These are phyloP conservation scores for Catharus bicknelli DNA, from an alignment of 2,113 vertebrate species.

Conservation along the genomic window DNA sequence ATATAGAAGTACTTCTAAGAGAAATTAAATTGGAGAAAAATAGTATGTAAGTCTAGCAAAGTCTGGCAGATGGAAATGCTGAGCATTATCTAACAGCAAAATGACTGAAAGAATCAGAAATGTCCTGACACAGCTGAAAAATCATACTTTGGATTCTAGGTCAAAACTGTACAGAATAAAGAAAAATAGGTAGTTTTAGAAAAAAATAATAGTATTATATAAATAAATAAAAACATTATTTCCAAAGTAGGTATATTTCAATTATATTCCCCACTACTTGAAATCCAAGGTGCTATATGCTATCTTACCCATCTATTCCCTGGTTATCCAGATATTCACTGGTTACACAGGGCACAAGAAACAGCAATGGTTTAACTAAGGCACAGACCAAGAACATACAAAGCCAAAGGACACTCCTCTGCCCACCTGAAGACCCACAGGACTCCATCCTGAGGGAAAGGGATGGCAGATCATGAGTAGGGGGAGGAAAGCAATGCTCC, in stretches of 20 bases:
- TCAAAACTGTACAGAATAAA: background rate
- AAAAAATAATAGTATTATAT: background rate
- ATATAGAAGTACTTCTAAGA: background rate
- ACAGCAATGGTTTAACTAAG: background rate
- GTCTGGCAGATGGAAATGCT: background rate
- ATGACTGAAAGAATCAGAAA: background rate
- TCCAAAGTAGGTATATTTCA: background rate
- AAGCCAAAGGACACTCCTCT: background rate
- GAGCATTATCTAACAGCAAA: background rate
- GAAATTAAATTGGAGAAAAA: background rate
- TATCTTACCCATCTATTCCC: background rate
- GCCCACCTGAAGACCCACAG: rapidly evolving
- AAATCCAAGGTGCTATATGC: background rate
- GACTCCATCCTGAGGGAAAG: background rate
- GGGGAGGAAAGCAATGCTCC: background rate
- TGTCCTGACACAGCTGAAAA: background rate
- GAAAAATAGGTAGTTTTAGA: background rate
- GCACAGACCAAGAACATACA: background rate
- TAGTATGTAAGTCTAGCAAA: background rate
- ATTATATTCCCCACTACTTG: background rate
- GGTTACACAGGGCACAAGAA: background rate
- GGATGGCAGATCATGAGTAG: background rate
- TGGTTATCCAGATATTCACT: background rate
- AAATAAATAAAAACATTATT: background rate
- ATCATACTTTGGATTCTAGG: background rate